Evolutionary conservation across 2,113 vertebrate species (phyloP).

Genomic region (Octodon degus): DNA sequence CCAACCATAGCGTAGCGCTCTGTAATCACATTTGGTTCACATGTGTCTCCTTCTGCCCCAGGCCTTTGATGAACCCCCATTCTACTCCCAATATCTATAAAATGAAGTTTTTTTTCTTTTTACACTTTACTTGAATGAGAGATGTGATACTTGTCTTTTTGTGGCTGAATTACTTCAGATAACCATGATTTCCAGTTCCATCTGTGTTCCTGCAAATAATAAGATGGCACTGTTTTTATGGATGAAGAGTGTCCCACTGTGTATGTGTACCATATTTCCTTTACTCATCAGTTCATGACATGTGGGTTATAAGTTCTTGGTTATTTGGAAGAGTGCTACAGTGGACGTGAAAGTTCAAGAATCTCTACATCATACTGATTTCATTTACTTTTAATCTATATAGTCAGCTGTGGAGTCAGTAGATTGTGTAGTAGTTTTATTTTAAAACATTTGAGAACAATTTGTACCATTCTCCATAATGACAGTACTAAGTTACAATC

Average conservation of each 20-base stretch:
- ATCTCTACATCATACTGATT: not conserved
- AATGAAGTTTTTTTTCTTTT: not conserved
- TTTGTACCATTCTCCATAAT: not conserved
- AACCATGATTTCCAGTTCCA: not conserved
- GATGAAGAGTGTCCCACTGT: not conserved
- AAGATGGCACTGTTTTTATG: not conserved
- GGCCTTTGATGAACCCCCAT: not conserved
- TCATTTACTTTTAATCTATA: not conserved
- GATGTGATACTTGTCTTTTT: not conserved
- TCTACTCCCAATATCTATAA: not conserved
- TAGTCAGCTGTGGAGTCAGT: not conserved
- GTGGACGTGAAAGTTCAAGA: not conserved
- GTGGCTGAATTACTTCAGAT: not conserved
- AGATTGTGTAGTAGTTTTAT: not conserved
- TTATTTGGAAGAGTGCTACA: not conserved
- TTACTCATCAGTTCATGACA: not conserved
- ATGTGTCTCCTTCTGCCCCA: not conserved
- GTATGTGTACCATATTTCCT: not conserved
- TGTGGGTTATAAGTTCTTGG: not conserved
- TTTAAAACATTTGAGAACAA: not conserved
- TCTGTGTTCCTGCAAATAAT: not conserved
- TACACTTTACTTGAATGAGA: not conserved
- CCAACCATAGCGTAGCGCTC: not conserved
- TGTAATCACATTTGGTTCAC: not conserved
- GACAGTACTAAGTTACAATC: not conserved